Base-by-base conservation (phyloP, 2,888 invertebrate species). In the Megalurothrips usitatus region DNA sequence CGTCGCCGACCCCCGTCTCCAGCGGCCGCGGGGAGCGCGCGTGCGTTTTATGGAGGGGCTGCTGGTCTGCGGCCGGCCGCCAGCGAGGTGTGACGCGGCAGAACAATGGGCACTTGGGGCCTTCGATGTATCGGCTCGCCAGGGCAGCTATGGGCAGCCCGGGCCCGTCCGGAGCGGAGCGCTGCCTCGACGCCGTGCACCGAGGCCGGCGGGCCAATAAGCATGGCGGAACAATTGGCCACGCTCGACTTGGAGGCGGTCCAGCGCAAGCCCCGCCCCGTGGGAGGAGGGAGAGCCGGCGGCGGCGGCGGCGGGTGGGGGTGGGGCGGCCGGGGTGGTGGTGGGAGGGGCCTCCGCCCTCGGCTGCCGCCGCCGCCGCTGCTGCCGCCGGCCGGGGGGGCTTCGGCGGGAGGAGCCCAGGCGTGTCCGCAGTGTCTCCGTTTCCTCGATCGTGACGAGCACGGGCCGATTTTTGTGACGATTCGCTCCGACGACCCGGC, bases 371-470 rank as follows among this genome's bases (percentile, higher is more conserved):
- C 58, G 17, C 14, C 58, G 11, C 14, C 6, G 58, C 58, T 58
- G 58, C 58, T 58, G 58, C 14, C 6, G 17, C 34, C 34, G 34
- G 34, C 34, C 34, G 34, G 34, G 34, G 34, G 34, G 34, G 34
- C 34, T 43, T 43, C 58, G 19, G 14, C 58, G 19, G 58, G 14
- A 49, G 68, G 23, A 75, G 68, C 26, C 68, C 68, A 26, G 26
- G 11, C 68, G 68, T 75, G 68, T 75, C 68, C 68, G 26, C 68
- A 75, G 68, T 75, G 68, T 26, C 68, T 23, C 68, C 68, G 68
- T 26, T 75, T 9, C n/a, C 68, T 75, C 68, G 68, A 75, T 75
- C 68, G 68, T 75, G 68, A 75, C 68, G 68, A 75, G 26, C 68
- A 75, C 68, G 26, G 26, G 12, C 26, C 26, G 9, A 75, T 26